Conservation (phyloP, 92 coral and sea anemone genomes). For the Zoanthus sansibaricus region DNA sequence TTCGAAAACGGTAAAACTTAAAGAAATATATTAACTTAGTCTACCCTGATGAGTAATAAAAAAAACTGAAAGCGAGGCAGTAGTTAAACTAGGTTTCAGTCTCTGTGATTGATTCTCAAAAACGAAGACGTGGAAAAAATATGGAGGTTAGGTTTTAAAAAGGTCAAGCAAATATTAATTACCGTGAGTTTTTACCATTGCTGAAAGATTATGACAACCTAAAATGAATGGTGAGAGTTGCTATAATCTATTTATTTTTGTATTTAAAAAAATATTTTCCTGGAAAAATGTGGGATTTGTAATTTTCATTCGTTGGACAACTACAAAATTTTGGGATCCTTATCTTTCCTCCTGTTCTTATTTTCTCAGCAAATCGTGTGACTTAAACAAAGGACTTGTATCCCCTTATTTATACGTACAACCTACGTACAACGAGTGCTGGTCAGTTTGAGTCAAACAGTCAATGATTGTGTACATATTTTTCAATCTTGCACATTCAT, state of each 20-base stretch:
- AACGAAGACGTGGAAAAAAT: constrained; percentile 49
- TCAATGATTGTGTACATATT: too few species aligned
- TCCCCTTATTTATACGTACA: too few species aligned
- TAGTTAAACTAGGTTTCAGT: constrained; percentile 28
- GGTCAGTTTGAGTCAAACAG: too few species aligned
- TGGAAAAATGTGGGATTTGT: not conserved
- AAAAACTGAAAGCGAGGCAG: constrained; percentile 3
- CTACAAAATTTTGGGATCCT: too few species aligned
- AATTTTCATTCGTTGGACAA: not conserved
- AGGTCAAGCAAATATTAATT: not conserved
- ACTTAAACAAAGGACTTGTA: too few species aligned
- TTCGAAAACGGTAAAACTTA: too few species aligned
- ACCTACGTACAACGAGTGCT: too few species aligned
- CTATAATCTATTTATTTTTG: not conserved
- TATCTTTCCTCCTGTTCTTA: too few species aligned
- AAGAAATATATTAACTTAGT: not conserved
- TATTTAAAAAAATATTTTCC: not conserved
- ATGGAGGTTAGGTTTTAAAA: constrained; percentile 29
- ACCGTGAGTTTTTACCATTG: not conserved
- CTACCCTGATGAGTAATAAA: not conserved
- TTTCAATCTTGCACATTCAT: too few species aligned
- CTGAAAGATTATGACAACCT: constrained; percentile 68
- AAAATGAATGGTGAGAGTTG: constrained; percentile 88
- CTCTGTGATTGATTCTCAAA: not conserved
- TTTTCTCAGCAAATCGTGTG: too few species aligned